Evolutionary conservation across 2,113 vertebrate genomes (phyloP).

Genomic region (Phalacrocorax brasilianus): DNA sequence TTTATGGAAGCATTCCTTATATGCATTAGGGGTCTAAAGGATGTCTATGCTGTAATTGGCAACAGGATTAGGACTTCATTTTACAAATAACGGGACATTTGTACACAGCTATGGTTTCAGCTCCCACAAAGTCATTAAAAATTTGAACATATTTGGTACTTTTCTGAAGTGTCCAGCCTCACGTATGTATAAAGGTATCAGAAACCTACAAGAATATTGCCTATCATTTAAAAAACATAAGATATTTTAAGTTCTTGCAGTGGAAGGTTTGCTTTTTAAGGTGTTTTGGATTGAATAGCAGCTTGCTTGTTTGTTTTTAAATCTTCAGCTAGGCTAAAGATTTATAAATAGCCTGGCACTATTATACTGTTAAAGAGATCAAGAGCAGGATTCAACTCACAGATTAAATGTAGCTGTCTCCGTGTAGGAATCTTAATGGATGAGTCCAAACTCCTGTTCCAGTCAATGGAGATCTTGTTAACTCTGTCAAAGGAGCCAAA

Average conservation of each 20-base stretch:
- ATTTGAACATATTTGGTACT: background rate
- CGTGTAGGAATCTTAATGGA: background rate
- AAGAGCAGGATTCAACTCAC: background rate
- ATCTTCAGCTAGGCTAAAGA: background rate
- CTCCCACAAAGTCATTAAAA: background rate
- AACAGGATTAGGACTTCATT: background rate
- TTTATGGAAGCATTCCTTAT: background rate
- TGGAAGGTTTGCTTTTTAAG: background rate
- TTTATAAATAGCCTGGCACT: background rate
- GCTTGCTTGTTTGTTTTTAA: background rate
- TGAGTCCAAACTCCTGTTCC: background rate
- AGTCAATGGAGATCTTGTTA: background rate
- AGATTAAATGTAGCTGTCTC: background rate
- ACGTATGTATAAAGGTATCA: background rate
- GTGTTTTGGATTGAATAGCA: background rate
- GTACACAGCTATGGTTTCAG: background rate
- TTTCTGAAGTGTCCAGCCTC: background rate
- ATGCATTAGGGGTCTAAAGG: background rate
- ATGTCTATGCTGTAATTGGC: background rate
- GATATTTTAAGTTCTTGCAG: background rate
- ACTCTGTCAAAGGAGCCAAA: background rate
- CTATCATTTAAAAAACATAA: background rate
- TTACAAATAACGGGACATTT: background rate
- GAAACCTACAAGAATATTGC: background rate
- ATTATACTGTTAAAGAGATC: background rate